Base-by-base conservation (phyloP, 2,797 vertebrate species). In the Lepidocolaptes lacrymiger region DNA sequence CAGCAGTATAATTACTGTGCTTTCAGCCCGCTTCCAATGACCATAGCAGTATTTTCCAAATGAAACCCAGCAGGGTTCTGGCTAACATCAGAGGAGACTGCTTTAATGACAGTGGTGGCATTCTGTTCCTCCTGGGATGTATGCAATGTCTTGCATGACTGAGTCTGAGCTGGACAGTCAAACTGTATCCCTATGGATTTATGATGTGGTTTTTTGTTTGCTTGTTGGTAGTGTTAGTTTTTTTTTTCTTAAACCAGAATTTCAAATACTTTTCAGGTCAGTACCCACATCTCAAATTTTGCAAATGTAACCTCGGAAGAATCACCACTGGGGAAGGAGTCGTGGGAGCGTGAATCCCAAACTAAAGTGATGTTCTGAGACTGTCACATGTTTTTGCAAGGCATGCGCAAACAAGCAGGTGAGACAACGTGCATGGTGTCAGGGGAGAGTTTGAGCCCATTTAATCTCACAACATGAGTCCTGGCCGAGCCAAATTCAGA, bases 371-470 rank as follows among this genome's bases (percentile, higher is more conserved):
- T 83, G 80, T 89, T 37, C 61, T 34, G 28, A 93, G 46, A 46
- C 16, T 8, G 2, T 12, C 23, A 23, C 12, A 12, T 10, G 11
- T n/a, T 86, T 73, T 72, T 58, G 67, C 58, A 73, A 44, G n/a
- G 41, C 39, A 39, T 2, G 8, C 0, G 0, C 14, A 46, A 16
- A 37, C 6, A 27, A 85, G 49, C 1, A 4, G 68, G 21, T 28
- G 41, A 87, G 67, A 37, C 39, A 72, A 26, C 1, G 18, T 26
- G 20, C n/a, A 10, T 2, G 12, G 43, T 49, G 44, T 44, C 49
- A 80, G 54, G 71, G 49, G 15, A 69, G 52, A 80, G 49, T 54
- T 15, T 64, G 64, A 74, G 32, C 30, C 61, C 51, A 61, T 64
- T 77, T 64, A 58, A 76, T 22, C 62, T 68, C 72, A 55, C 16